Evolutionary conservation across 2,888 invertebrate species (phyloP).

Genomic region (Cephus pygmeus): DNA sequence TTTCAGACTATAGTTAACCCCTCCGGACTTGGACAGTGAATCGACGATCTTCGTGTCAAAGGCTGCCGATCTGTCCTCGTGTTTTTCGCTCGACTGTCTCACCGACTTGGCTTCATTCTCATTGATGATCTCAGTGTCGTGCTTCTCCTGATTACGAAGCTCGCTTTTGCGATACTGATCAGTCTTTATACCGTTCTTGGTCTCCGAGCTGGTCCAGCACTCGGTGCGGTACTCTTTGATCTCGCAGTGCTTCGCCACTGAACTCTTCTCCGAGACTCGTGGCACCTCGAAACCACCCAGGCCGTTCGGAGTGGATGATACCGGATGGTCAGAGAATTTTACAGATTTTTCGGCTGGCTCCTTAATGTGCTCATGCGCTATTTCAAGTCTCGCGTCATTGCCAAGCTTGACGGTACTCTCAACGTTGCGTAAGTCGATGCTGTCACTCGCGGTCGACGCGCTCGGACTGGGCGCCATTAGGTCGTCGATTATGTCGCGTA

Average conservation of each 20-base stretch:
- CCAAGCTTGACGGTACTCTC: constrained; percentile 25
- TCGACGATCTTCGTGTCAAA: constrained; percentile 13
- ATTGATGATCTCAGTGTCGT: background rate
- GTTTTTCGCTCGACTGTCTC: constrained; percentile 7
- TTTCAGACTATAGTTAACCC: background rate
- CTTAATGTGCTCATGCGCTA: constrained; percentile 31
- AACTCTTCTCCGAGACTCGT: constrained; percentile 6
- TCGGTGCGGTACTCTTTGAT: constrained; percentile 18
- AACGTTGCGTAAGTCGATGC: constrained; percentile 25
- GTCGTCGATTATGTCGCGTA: constrained; percentile 33
- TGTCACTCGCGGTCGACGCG: constrained; percentile 24
- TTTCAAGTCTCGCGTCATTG: constrained; percentile 40
- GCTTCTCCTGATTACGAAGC: background rate
- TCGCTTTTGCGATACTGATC: background rate
- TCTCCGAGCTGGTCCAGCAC: constrained; percentile 9
- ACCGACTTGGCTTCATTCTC: background rate
- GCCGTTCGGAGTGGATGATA: background rate
- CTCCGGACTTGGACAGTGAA: background rate
- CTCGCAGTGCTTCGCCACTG: constrained; percentile 8
- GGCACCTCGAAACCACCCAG: background rate
- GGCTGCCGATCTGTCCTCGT: constrained; percentile 9
- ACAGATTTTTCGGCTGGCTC: constrained; percentile 26
- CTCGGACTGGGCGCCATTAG: constrained; percentile 30
- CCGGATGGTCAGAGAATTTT: background rate
- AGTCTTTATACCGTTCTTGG: background rate